These are phyloP conservation scores for Steatocranus sp. DNA, from an alignment of 2,797 vertebrate species.

Conservation along the genomic window DNA sequence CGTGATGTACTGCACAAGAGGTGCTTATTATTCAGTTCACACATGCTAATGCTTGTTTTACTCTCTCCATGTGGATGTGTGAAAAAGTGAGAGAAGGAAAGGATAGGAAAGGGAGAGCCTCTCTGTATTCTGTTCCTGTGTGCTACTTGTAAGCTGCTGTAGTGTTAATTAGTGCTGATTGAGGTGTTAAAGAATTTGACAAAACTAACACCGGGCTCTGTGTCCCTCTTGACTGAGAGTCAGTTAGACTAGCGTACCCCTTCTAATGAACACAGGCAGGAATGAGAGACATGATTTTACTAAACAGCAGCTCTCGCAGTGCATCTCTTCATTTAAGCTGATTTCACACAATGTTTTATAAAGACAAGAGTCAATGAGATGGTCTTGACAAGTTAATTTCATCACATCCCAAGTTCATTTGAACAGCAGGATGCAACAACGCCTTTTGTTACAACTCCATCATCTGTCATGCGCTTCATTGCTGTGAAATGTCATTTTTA, in stretches of 20 bases:
- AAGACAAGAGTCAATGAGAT: constrained; percentile 31
- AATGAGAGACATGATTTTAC: not conserved
- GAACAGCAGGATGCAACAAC: constrained; percentile 1
- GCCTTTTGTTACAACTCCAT: not conserved
- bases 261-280: constrained; percentile 14
- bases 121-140: constrained; percentile 20
- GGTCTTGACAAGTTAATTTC: constrained; percentile 28
- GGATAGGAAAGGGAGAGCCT: not conserved
- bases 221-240: constrained; percentile 18
- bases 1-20: not conserved
- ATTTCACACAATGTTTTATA: not conserved
- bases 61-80: constrained; percentile 32
- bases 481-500: not conserved
- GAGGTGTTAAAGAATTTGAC: constrained; percentile 61
- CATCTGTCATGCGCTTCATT: not conserved
- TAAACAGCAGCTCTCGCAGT: not conserved
- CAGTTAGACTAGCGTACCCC: not conserved
- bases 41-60: constrained; percentile 48
- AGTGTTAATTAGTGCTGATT: constrained; percentile 63
- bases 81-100: constrained; percentile 19
- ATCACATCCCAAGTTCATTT: constrained; percentile 17
- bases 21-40: constrained; percentile 54
- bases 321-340: not conserved
- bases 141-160: constrained; percentile 7
- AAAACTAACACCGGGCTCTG: constrained; percentile 16